Evolutionary conservation across 2,888 invertebrate species (phyloP).

Genomic region (Thereva nobilitata): DNA sequence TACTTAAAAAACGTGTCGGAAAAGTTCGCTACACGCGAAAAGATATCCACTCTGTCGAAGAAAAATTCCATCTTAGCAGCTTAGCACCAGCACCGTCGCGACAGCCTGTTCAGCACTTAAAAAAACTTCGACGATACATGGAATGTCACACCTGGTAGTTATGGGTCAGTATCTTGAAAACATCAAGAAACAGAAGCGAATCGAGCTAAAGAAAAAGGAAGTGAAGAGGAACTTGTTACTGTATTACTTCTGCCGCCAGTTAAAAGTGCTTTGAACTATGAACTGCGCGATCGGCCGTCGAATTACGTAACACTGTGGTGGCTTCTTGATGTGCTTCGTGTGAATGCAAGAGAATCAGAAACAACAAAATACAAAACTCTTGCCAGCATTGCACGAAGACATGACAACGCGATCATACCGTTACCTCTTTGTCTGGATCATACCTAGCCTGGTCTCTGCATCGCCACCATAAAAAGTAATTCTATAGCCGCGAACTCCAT

Average conservation of each 20-base stretch:
- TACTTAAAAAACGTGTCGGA: too few species aligned
- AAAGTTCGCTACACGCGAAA: too few species aligned
- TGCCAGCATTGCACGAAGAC: slow-evolving; percentile 24
- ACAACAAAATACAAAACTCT: slow-evolving; percentile 11
- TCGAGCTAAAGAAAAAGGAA: too few species aligned
- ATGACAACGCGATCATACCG: slow-evolving; percentile 21
- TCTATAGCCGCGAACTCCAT: slow-evolving; percentile 20
- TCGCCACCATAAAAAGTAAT: slow-evolving; percentile 34
- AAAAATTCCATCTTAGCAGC: too few species aligned
- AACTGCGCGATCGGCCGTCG: slow-evolving; percentile 14
- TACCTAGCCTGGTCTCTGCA: slow-evolving; percentile 23
- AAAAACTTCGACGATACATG: too few species aligned
- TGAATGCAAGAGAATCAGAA: not conserved
- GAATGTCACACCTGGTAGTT: too few species aligned
- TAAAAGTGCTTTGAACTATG: slow-evolving; percentile 33
- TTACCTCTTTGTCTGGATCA: slow-evolving; percentile 30
- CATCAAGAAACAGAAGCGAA: slow-evolving; percentile 22
- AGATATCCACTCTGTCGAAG: too few species aligned
- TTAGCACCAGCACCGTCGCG: too few species aligned
- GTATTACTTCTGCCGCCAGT: too few species aligned
- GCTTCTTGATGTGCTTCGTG: slow-evolving; percentile 7
- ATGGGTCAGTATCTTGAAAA: too few species aligned
- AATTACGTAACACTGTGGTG: slow-evolving; percentile 22
- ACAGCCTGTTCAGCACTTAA: too few species aligned
- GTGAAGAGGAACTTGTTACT: too few species aligned